Base-by-base conservation (phyloP, 2,113 vertebrate genomes). In the Thermophis baileyi region DNA sequence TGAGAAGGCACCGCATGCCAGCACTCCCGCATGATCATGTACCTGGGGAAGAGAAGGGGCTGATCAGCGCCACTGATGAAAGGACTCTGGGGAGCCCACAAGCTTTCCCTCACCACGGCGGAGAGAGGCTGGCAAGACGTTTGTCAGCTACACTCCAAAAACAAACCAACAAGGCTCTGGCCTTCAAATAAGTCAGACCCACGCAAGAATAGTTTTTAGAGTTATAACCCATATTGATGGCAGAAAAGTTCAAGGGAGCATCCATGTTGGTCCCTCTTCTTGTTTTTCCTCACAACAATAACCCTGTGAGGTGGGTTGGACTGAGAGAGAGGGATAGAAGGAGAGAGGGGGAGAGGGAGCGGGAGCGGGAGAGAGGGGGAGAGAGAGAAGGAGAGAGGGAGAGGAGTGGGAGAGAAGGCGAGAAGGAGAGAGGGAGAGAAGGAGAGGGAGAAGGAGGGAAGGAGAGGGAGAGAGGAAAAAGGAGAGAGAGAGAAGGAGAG, bases 1-100 rank as follows among this genome's bases (percentile, higher is more conserved):
- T 99, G 99, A 0, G 99, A 99, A 1, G 99, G 99, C 74, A 98
- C 98, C 0, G 99, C 99, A 0, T 99, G 99, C 99, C 99, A 99
- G 94, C 99, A 99, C 96, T 99, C 99, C 49, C 99, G 97, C 99
- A 99, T 99, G 96, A 99, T 99, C 99, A 99, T 99, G 97, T 99
- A 99, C 97, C 99, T 99, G 97, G 0, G 49, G 35, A 54, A 63
- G 89, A 57, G 12, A 20, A 4, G 27, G 86, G 24, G 8, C 40
- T 44, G n/a, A 12, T 55, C n/a, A 54, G 40, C 44, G 1, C 46
- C 1, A 0, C 3, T 6, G 40, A 24, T 1, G 9, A 35, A 57
- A 88, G 30, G 69, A 46, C 18, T 46, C 81, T 10, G 35, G 27
- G 22, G 47, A 57, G 63, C 3, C 16, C 14, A 2, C 0, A 12